A percentile compares a stretch with the other conserved stretches of the same genome.
Evolutionary conservation across 2,888 invertebrate species (phyloP).

Genomic region (Pyralis farinalis): DNA sequence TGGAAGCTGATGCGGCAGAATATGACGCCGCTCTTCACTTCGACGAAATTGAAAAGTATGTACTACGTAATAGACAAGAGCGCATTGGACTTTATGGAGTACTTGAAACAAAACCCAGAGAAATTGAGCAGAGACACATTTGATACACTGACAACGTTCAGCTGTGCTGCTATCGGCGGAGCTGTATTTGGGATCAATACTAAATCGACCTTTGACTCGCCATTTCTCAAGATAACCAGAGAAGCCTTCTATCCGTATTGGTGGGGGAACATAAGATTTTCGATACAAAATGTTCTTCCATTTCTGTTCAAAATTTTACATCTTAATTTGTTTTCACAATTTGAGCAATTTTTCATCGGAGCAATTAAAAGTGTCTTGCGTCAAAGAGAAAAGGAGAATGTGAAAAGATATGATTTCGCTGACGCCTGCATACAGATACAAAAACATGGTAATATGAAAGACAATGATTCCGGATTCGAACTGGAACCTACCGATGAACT

Average conservation of each 20-base stretch:
- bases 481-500: constrained; percentile 51
- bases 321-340: constrained; percentile 37
- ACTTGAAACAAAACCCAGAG: constrained; percentile 35
- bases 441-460: constrained; percentile 40
- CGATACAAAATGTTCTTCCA: not conserved
- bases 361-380: constrained; percentile 46
- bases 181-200: constrained; percentile 53
- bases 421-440: constrained; percentile 50
- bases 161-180: constrained; percentile 45
- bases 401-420: constrained; percentile 48
- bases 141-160: constrained; percentile 35
- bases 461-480: constrained; percentile 37
- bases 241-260: constrained; percentile 1
- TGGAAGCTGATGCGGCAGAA: constrained; percentile 59
- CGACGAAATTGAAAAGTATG: constrained; percentile 55
- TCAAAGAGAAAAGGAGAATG: constrained; percentile 35
- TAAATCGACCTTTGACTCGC: constrained; percentile 48
- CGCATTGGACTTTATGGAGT: constrained; percentile 44
- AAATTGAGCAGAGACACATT: constrained; percentile 27
- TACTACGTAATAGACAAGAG: constrained; percentile 53
- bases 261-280: constrained; percentile 7
- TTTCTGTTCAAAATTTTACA: constrained; percentile 23
- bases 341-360: constrained; percentile 47
- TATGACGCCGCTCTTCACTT: constrained; percentile 54
- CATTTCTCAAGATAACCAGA: constrained; percentile 29